A percentile compares a stretch with the other conserved stretches of the same genome.
These are phyloP conservation scores for Bursaphelenchus okinawaensis DNA, from an alignment of 2,888 invertebrate species.

Conservation along the genomic window DNA sequence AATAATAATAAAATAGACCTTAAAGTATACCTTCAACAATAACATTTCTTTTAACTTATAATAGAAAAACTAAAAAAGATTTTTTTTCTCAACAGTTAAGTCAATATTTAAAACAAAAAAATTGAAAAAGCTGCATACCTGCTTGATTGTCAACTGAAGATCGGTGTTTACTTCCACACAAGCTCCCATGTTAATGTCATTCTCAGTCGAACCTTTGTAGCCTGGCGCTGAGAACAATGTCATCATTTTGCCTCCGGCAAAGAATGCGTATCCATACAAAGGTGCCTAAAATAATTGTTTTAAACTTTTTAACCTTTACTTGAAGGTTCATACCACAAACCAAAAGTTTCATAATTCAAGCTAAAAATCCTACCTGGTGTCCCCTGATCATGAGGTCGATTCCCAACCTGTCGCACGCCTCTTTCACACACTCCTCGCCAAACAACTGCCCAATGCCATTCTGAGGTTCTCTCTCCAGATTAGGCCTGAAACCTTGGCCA, in stretches of 20 bases:
- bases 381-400: conserved; percentile 34
- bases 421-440: conserved; percentile 23
- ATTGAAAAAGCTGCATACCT: too few species aligned
- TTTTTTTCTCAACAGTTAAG: too few species aligned
- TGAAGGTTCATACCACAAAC: not conserved
- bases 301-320: not conserved
- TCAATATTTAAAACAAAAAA: too few species aligned
- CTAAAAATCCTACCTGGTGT: conserved; percentile 24
- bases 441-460: conserved; percentile 37
- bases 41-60: too few species aligned
- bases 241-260: conserved; percentile 28
- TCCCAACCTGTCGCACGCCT: conserved; percentile 21
- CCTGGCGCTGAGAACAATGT: conserved; percentile 40
- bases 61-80: too few species aligned
- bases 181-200: conserved; percentile 36
- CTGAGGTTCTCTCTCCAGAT: conserved; percentile 28
- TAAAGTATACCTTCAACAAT: too few species aligned
- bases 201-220: conserved; percentile 26
- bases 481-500: conserved; percentile 9
- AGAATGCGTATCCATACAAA: conserved; percentile 32
- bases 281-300: conserved; percentile 33
- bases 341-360: not conserved
- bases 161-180: conserved; percentile 23
- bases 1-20: not conserved
- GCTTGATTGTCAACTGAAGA: conserved; percentile 27